A percentile compares a stretch with the other conserved stretches of the same genome.
Evolutionary conservation across 2,797 vertebrate genomes (phyloP).

Genomic region (Nasua narica): DNA sequence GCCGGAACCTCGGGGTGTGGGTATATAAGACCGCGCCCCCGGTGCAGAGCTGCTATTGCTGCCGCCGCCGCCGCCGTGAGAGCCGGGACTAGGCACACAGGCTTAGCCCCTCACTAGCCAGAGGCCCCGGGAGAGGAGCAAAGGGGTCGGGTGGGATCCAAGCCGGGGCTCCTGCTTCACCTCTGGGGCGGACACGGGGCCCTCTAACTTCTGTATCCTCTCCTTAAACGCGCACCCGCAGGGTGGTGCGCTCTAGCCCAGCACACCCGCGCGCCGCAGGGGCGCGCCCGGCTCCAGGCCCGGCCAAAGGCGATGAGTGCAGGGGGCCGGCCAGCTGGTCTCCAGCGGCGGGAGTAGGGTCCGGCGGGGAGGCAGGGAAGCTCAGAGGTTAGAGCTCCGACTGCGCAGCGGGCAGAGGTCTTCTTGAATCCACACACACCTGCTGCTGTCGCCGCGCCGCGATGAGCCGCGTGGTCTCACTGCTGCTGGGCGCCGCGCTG

Average conservation of each 20-base stretch:
- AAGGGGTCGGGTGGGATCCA: background rate
- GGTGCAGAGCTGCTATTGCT: constrained; percentile 10
- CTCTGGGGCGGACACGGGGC: background rate
- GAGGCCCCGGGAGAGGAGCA: background rate
- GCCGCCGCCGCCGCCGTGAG: background rate
- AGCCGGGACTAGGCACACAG: background rate
- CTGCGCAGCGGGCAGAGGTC: background rate
- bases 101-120: background rate
- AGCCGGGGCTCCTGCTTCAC: background rate
- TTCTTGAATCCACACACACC: background rate
- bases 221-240: background rate
- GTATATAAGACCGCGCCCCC: constrained; percentile 58
- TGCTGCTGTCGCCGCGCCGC: constrained; percentile 47
- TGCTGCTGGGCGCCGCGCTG: constrained; percentile 71
- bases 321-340: background rate
- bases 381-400: background rate
- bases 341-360: background rate
- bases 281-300: background rate
- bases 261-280: background rate
- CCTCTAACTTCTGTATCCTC: background rate
- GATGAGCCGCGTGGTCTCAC: constrained; percentile 51
- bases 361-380: background rate
- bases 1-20: background rate
- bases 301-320: background rate
- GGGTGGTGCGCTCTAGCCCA: background rate